Base-by-base conservation (phyloP, 2,113 vertebrate species). In the Platycercus adscitus region DNA sequence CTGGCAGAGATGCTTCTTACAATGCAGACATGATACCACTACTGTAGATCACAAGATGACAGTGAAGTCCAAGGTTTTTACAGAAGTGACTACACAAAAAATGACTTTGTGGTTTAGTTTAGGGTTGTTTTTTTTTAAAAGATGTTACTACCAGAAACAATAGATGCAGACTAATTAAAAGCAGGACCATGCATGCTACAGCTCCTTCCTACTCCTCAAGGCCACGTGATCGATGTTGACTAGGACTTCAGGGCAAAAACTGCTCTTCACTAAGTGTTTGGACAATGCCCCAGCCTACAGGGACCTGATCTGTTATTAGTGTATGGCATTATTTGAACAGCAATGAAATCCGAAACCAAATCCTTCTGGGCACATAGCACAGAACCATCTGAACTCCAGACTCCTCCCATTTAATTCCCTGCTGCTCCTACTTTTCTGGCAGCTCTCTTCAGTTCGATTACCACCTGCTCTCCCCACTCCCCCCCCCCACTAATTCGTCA, bases 331-430 rank as follows among this genome's bases (percentile, higher is more conserved):
- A 91, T 75, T 76, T 75, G 88, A 95, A 93, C 77, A 82, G 78
- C 19, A 92, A 61, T 46, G 46, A 96, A 96, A 94, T 77, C 86
- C 91, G 66, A 79, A 93, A 86, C 72, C 81, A 93, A 96, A 95
- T 89, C 92, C 92, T 94, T 84, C 81, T 69, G 60, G 73, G 73
- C 77, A 69, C 91, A 91, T 63, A 75, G 73, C 63, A 89, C 49
- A 7, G 73, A 95, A 93, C 53, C 88, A 92, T 87, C 93, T 6
- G 0, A 94, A 94, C 89, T 92, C 39, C 0, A 89, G 66, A 52
- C 93, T 92, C 96, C 95, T 93, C 95, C 91, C 72, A 64, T 52
- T 90, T 94, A 94, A 96, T 96, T 96, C 95, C 93, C 96, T 84
- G 93, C 95, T 93, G 95, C 90, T 96, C 82, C 83, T 46, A 81